Evolutionary conservation across 2,888 invertebrate species (phyloP), one percentile per base, ranked within the genome.

Genomic region (Ptilodon capucinus): DNA sequence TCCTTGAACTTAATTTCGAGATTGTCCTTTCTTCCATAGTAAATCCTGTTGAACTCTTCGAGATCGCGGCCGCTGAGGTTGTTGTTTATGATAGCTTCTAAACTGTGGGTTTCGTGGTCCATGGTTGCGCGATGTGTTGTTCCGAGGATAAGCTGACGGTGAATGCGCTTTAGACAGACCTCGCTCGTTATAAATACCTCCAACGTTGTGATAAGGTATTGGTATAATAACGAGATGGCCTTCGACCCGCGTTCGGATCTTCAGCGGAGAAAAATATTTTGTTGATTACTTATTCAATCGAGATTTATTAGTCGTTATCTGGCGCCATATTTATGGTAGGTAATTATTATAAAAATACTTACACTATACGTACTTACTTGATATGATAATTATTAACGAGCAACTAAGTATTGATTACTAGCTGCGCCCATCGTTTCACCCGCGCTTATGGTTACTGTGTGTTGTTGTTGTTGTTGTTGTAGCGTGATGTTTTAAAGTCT

Each of bases 31-130:
- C 86, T 78, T 46, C 90, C 90, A 48, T 82, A 91, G 60, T 90
- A 82, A 51, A 91, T 90, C 48, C 90, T 78, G 67, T 90, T 91
- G 62, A 89, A 91, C 60, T 91, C 90, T 1, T 87, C 84, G 28
- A 91, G 79, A 58, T 91, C 90, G 4, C 75, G 75, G 2, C 90
- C 84, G 47, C 64, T 82, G 18, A 90, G 83, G 69, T 85, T 90
- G 62, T 84, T 87, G 57, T 85, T 82, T 54, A 90, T 65, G 54
- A 91, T 84, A 9, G 83, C 64, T 67, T 91, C 91, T 32, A 91
- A 77, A 64, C 90, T 90, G 19, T 73, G 81, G 8, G 90, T 88
- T 80, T 91, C 85, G 67, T 79, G 80, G 44, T 91, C 90, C 90
- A 91, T 86, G 64, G 28, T 72, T 62, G 48, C 14, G 28, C 39